These are phyloP conservation scores for Artibeus lituratus DNA, from an alignment of 2,797 vertebrate genomes.

Conservation along the genomic window DNA sequence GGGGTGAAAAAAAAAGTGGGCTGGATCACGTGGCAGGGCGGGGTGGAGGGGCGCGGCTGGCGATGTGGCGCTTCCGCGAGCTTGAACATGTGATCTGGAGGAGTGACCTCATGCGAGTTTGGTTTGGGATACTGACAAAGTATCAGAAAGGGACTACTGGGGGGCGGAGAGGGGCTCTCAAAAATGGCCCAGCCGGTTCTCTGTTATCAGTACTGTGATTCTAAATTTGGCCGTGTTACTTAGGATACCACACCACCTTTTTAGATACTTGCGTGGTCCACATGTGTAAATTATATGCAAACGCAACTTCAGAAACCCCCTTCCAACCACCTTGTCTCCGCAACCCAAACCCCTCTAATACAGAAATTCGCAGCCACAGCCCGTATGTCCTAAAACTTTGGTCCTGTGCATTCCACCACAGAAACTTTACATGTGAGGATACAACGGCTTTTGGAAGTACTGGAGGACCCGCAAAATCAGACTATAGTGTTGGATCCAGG, in stretches of 20 bases:
- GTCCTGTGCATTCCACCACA: not conserved
- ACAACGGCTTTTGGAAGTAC: not conserved
- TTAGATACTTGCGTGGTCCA: not conserved
- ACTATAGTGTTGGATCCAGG: not conserved
- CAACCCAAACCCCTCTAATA: not conserved
- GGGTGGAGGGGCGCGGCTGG: slow-evolving; percentile 48
- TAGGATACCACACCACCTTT: not conserved
- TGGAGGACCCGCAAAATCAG: not conserved
- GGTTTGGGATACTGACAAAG: not conserved
- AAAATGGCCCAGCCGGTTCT: not conserved
- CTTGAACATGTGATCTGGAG: slow-evolving; percentile 19
- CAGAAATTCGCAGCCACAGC: not conserved
- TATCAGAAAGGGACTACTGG: not conserved
- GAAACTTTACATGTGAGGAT: not conserved
- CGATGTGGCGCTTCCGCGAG: slow-evolving; percentile 46
- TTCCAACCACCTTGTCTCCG: not conserved
- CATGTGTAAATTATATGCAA: not conserved
- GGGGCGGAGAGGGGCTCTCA: rapidly evolving
- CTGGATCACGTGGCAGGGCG: slow-evolving; percentile 45
- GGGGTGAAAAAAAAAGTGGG: not conserved
- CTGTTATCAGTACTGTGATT: not conserved
- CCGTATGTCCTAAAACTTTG: not conserved
- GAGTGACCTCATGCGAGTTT: slow-evolving; percentile 36
- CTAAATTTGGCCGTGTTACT: not conserved
- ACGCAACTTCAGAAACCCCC: not conserved